Conservation (phyloP, 2,113 vertebrate genomes). For the Furnarius figulus region DNA sequence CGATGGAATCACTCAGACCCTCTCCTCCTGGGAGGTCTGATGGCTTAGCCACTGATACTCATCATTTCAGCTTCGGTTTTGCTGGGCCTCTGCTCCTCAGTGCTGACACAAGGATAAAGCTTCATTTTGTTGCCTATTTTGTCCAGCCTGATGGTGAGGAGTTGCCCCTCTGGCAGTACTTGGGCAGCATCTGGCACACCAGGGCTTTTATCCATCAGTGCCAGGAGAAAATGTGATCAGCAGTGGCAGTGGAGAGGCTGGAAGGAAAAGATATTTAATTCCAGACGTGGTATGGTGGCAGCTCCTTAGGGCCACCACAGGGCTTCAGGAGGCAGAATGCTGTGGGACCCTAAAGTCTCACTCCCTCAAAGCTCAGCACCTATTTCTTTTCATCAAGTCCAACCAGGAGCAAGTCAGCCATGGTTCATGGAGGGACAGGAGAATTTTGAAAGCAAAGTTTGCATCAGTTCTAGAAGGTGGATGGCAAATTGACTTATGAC, state of each 20-base stretch:
- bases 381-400: not conserved
- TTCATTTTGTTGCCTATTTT: accelerated
- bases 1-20: not conserved
- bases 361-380: not conserved
- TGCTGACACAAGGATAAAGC: not conserved
- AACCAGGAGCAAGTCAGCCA: not conserved
- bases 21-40: not conserved
- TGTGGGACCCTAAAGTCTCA: not conserved
- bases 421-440: not conserved
- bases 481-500: not conserved
- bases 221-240: not conserved
- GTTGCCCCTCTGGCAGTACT: not conserved
- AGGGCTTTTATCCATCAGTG: not conserved
- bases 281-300: not conserved
- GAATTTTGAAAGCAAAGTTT: not conserved
- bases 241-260: not conserved
- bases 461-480: not conserved
- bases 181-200: not conserved
- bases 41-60: not conserved
- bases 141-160: not conserved
- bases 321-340: not conserved
- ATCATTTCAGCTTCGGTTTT: not conserved
- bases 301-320: accelerated
- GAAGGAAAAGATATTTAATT: not conserved
- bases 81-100: not conserved